Conservation (phyloP, 2,113 vertebrate genomes). For the Harpagus bidentatus region DNA sequence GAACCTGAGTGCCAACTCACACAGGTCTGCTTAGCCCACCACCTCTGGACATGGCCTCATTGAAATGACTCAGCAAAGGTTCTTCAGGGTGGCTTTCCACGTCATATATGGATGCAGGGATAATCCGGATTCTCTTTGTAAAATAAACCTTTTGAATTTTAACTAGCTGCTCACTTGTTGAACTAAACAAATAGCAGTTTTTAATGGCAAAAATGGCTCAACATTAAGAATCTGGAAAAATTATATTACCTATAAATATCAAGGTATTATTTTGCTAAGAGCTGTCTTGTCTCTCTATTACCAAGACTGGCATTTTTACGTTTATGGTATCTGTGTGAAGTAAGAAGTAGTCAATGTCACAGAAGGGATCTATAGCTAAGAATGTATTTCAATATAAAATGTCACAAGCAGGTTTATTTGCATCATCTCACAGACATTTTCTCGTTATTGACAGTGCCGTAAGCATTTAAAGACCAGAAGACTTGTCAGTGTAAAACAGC, state of each 20-base stretch:
- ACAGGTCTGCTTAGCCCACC: not conserved
- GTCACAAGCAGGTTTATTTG: not conserved
- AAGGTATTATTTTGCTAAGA: not conserved
- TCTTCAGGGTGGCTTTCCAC: not conserved
- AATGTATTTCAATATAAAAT: not conserved
- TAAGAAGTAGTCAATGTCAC: too few species aligned
- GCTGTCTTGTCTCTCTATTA: not conserved
- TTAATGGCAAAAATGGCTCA: not conserved
- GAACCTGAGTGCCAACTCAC: not conserved
- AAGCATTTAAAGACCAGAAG: constrained; percentile 90
- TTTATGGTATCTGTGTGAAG: accelerated
- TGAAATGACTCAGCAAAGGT: not conserved
- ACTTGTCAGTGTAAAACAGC: constrained; percentile 84
- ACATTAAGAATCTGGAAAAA: accelerated
- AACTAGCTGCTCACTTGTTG: not conserved
- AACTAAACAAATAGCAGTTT: not conserved
- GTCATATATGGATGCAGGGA: accelerated
- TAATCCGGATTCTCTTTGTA: not conserved
- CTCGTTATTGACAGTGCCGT: constrained; percentile 80
- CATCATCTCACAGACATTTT: not conserved
- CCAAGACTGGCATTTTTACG: not conserved
- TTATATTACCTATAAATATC: accelerated
- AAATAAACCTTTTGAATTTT: not conserved
- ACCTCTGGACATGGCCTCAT: not conserved
- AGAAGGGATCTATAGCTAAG: accelerated